A percentile compares a stretch with the other conserved stretches of the same genome.
phyloP scores from a whole-genome alignment of 2,797 vertebrate genomes.

The Cichlasoma orientale region DNA sequence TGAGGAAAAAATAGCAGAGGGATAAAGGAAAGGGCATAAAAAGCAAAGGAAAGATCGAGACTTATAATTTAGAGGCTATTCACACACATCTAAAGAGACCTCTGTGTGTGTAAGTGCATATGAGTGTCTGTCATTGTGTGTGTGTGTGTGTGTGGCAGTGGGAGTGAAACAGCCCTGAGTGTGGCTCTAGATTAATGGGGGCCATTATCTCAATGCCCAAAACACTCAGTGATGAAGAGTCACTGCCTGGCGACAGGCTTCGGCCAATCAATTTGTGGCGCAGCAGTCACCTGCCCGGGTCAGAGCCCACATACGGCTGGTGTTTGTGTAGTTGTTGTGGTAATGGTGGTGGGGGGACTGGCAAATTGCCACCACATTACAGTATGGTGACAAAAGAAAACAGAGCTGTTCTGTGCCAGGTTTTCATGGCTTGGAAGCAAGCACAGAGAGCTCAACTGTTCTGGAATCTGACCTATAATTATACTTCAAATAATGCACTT shows the following conservation, averaged over 20 bases:
- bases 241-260: constrained; percentile 72
- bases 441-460: neutral
- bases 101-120: constrained; percentile 9
- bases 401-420: neutral
- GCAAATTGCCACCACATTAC: neutral
- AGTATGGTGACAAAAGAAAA: constrained; percentile 17
- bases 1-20: neutral
- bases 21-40: neutral
- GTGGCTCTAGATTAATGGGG: constrained; percentile 86
- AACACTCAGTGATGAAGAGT: constrained; percentile 81
- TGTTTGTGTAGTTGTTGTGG: constrained; percentile 52
- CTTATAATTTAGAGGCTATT: constrained; percentile 50
- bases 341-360: neutral
- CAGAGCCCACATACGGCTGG: constrained; percentile 63
- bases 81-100: constrained; percentile 31
- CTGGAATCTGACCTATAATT: neutral
- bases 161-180: constrained; percentile 54
- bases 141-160: constrained; percentile 31
- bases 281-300: constrained; percentile 75
- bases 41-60: constrained; percentile 9
- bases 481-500: neutral
- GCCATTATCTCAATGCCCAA: constrained; percentile 87
- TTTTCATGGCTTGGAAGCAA: neutral
- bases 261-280: constrained; percentile 75
- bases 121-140: constrained; percentile 28